Percentiles rank a stretch among this genome's conserved stretches.
phyloP scores from a whole-genome alignment of 2,888 invertebrate species.

The Blastobasis lacticolella region DNA sequence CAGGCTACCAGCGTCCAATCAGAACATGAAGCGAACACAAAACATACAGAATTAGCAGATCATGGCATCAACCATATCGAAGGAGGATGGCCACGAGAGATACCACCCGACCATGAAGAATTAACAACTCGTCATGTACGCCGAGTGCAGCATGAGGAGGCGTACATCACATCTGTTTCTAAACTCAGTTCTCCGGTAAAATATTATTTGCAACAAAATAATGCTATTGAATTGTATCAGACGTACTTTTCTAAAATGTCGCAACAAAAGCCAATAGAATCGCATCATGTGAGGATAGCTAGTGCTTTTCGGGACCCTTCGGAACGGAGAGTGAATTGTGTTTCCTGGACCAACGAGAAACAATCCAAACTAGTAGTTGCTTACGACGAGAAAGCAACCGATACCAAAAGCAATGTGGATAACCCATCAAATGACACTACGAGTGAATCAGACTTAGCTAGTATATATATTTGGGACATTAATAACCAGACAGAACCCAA shows the following conservation, averaged over 20 bases:
- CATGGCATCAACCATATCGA: constrained; percentile 82
- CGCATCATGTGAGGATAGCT: constrained; percentile 73
- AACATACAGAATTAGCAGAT: constrained; percentile 69
- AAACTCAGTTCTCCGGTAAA: constrained; percentile 73
- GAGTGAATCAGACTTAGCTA: background rate
- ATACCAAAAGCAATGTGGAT: constrained; percentile 17
- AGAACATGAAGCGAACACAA: constrained; percentile 76
- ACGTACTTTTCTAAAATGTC: constrained; percentile 79
- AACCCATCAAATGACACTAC: too few species aligned
- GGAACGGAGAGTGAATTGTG: constrained; percentile 68
- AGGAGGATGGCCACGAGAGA: constrained; percentile 90
- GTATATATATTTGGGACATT: constrained; percentile 79
- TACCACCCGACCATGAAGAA: constrained; percentile 78
- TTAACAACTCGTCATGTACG: constrained; percentile 82
- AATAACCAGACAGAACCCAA: constrained; percentile 56
- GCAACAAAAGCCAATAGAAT: constrained; percentile 66
- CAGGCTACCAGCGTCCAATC: constrained; percentile 63
- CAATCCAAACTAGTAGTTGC: constrained; percentile 78
- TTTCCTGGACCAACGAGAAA: constrained; percentile 81
- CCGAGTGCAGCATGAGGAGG: constrained; percentile 86
- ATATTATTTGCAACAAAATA: constrained; percentile 83
- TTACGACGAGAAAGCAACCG: constrained; percentile 56
- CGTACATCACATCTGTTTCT: constrained; percentile 78
- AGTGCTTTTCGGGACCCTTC: constrained; percentile 79
- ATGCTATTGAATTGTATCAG: constrained; percentile 86